Evolutionary conservation across 2,888 invertebrate genomes (phyloP), one percentile per base, ranked within the genome.

Genomic region (Lepidocyrtoides sp.): DNA sequence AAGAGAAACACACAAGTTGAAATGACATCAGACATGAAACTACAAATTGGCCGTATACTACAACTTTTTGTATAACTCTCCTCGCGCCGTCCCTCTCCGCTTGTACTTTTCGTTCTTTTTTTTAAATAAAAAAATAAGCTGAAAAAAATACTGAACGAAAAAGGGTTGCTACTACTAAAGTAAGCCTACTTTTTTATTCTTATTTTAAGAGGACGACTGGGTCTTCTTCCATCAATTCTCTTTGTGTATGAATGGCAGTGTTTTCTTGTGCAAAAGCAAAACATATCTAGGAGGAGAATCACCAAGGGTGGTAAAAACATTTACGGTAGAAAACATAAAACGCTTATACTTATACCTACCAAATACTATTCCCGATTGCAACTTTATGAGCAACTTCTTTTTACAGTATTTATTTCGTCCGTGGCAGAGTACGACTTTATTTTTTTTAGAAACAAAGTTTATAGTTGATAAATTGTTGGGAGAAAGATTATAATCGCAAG

Each of bases 31-130:
- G 79, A 36, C 57, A 36, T 36, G 57, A 79, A 79, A 63, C 41
- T 82, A 87, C 86, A 87, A 87, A 87, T 87, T 77, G 86, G 86
- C 63, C 44, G 32, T 32, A 79, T 32, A 57, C 54, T 75, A 48
- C 75, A 48, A 72, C 85, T 75, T 75, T 57, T 51, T 81, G 26
- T 84, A 32, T 36, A 26, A 2, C 69, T 36, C 26, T n/a, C 2
- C n/a, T n/a, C n/a, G n/a, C 17, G 0, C 12, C 26, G 2, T n/a
- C 66, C 60, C 23, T 60, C 32, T 63, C 32, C 32, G 7, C 57
- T 57, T 36, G 36, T 36, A 36, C 36, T 36, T 36, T 57, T 57
- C 57, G 12, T 10, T 29, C n/a, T 32, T 26, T 63, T 63, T 69
- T 69, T 69, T 69, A 69, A 69, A 69, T 72, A 72, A 44, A 41